A percentile compares a stretch with the other conserved stretches of the same genome.
These are phyloP conservation scores for Heliornis fulica DNA, from an alignment of 2,113 vertebrate genomes.

Conservation along the genomic window DNA sequence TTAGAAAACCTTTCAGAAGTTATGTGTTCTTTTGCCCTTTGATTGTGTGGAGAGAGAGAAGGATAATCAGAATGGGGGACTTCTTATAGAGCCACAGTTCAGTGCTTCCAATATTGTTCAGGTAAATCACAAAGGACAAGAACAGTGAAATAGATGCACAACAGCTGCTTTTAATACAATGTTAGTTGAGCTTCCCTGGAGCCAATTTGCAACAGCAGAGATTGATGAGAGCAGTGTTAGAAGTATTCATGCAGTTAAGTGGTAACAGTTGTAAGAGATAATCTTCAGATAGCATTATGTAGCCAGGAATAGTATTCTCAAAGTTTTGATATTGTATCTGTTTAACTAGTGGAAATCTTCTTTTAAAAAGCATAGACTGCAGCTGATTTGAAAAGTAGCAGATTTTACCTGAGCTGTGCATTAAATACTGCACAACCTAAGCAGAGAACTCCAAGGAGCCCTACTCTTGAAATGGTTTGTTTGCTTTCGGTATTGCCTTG, in stretches of 20 bases:
- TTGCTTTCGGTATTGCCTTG: not conserved
- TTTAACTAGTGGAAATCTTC: not conserved
- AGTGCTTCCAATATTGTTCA: not conserved
- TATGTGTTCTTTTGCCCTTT: too few relatives aligned
- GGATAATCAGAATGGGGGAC: too few relatives aligned
- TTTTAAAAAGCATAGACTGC: not conserved
- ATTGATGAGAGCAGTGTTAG: accelerated
- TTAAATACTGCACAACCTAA: not conserved
- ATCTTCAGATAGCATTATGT: not conserved
- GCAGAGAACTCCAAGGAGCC: not conserved
- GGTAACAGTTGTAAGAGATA: not conserved
- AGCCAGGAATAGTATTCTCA: not conserved
- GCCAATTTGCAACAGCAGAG: not conserved
- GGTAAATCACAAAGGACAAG: not conserved
- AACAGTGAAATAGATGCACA: not conserved
- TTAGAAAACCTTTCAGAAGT: not conserved
- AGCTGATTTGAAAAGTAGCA: not conserved
- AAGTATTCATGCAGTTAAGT: not conserved
- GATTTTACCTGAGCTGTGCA: not conserved
- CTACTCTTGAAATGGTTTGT: not conserved
- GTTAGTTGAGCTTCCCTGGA: not conserved
- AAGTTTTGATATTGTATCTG: not conserved
- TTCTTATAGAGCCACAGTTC: not conserved
- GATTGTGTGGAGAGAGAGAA: too few relatives aligned
- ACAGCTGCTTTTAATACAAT: too few relatives aligned